These are phyloP conservation scores for Tenebrosternarchus preto DNA, from an alignment of 2,113 vertebrate species.

Conservation along the genomic window DNA sequence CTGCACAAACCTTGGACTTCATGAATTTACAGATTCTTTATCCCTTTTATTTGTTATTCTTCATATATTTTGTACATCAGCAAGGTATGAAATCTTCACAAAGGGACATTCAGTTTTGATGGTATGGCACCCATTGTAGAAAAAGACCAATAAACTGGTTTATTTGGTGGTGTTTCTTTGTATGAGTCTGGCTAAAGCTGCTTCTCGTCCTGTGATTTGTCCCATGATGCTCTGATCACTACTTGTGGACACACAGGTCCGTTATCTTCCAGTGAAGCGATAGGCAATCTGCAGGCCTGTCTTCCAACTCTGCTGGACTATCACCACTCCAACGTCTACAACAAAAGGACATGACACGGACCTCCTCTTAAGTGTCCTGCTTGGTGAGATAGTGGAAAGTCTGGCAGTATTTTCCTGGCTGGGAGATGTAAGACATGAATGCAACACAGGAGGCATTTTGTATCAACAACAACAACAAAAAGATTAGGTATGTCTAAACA, in stretches of 20 bases:
- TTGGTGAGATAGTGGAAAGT: background rate
- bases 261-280: constrained; percentile 33
- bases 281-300: constrained; percentile 26
- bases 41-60: background rate
- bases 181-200: constrained; percentile 4
- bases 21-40: background rate
- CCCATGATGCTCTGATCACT: constrained; percentile 15
- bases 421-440: background rate
- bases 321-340: constrained; percentile 33
- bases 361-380: constrained; percentile 7
- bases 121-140: background rate
- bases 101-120: background rate
- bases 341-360: constrained; percentile 20
- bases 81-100: background rate
- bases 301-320: constrained; percentile 10
- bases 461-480: too few species aligned
- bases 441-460: background rate
- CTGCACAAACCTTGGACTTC: background rate
- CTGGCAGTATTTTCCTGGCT: constrained; percentile 2
- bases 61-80: background rate
- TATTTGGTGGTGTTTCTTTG: constrained; percentile 35
- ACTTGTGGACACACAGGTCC: background rate
- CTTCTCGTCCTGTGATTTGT: constrained; percentile 13
- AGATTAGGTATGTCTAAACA: background rate
- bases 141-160: constrained; percentile 16